These are phyloP conservation scores for Montipora sp. DNA, from an alignment of 64 coral and sea anemone species.

Conservation along the genomic window DNA sequence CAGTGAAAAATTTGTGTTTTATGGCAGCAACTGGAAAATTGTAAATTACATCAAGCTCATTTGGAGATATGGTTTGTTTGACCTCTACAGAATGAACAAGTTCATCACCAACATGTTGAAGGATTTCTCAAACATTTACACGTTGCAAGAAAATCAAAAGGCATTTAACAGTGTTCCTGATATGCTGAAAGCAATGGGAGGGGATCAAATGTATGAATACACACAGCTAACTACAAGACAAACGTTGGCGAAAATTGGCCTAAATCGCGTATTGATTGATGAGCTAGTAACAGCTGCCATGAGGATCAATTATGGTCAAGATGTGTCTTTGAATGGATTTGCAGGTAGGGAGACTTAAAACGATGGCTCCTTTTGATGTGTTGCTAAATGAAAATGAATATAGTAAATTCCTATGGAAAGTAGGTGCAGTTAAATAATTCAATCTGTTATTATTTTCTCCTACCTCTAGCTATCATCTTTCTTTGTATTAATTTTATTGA, in stretches of 20 bases:
- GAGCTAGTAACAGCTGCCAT: constrained; percentile 90
- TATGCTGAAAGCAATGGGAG: constrained; percentile 85
- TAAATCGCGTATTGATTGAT: constrained; percentile 78
- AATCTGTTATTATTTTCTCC: no score
- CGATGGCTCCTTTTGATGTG: no score
- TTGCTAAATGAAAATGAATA: no score
- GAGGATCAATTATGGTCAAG: constrained; percentile 98
- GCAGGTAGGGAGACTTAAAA: constrained; percentile 66
- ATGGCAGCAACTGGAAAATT: constrained; percentile 86
- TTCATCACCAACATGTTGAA: constrained; percentile 75
- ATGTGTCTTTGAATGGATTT: constrained; percentile 88
- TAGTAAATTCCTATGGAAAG: no score
- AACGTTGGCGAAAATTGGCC: constrained; percentile 70
- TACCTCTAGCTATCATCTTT: no score
- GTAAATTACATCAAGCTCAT: constrained; percentile 83
- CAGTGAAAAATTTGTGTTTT: constrained; percentile 80
- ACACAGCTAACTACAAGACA: constrained; percentile 68
- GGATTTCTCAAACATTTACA: constrained; percentile 87
- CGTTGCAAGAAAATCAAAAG: constrained; percentile 65
- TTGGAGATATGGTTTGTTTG: constrained; percentile 93
- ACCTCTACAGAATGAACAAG: constrained; percentile 80
- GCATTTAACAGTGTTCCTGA: constrained; percentile 80
- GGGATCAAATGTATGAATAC: constrained; percentile 72
- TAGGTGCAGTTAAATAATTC: no score
- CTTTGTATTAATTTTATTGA: no score